Base-by-base conservation (phyloP, 2,888 invertebrate species). In the Elegia similella region DNA sequence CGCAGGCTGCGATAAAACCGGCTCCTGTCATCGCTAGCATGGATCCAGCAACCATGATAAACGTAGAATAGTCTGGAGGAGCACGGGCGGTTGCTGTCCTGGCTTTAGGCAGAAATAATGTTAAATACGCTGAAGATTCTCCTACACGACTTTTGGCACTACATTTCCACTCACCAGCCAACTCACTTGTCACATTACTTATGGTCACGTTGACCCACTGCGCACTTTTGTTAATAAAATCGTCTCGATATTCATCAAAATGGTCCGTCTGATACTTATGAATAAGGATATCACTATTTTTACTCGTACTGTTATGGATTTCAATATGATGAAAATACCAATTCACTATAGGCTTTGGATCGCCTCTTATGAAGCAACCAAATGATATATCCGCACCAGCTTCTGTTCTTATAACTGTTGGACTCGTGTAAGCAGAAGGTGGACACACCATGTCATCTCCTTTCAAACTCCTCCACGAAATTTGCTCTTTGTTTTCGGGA, bases 91-190 rank as follows among this genome's bases (percentile, higher is more conserved):
- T 96, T 34, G 96, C 96, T 5, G 96, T 95, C 10, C 95, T 95
- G 12, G 90, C 90, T 79, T 86, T 87, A 13, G 89, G 88, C 42
- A 92, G 72, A 67, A 88, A 86, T 56, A 92, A 68, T n/a, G 90
- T 92, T 30, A 95, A 92, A 75, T 94, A 95, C 59, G 93, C 89
- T 65, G 92, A 93, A 16, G 93, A 91, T 60, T 92, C 89, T 7
- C 94, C 95, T 53, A 94, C 91, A 48, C 92, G 78, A 85, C 96
- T 97, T 70, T 92, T 94, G 0, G 96, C 96, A 69, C 93, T 92
- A 82, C 98, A 98, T 57, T 95, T 94, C 88, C 97, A 98, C 67
- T 96, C 95, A 2, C 97, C 97, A 1, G 96, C 95, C 76, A 97
- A 96, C 52, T 94, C 92, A 73, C 95, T 96, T 66, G 95, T 96